Evolutionary conservation across 1,140 invertebrate species (phyloP), one percentile per base, ranked within the genome.

Genomic region (Semibalanus balanoides): DNA sequence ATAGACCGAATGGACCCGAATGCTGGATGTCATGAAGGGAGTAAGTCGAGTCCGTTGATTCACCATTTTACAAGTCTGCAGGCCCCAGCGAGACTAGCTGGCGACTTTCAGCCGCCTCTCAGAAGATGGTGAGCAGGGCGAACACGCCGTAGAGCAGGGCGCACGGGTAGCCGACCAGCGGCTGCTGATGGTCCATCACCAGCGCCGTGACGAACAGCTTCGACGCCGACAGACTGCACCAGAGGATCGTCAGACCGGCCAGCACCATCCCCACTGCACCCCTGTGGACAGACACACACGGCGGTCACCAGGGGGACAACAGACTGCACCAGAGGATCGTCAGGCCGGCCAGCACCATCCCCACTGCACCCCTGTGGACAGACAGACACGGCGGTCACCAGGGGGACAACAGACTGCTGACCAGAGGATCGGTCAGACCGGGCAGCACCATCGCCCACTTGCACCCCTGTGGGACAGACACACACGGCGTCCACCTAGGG

Each of bases 71-170:
- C n/a, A n/a, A n/a, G n/a, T n/a, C n/a, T n/a, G n/a, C n/a, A n/a
- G n/a, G n/a, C n/a, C n/a, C n/a, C n/a, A n/a, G n/a, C n/a, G n/a
- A n/a, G n/a, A n/a, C n/a, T n/a, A n/a, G n/a, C n/a, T n/a, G n/a
- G n/a, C n/a, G n/a, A n/a, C n/a, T n/a, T n/a, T n/a, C n/a, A n/a
- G n/a, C n/a, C n/a, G n/a, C n/a, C 35, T 5, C 35, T 90, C 88
- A 97, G 86, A 98, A 98, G 80, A 98, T 88, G 71, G 96, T 92
- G 78, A 98, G 87, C 51, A 98, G 87, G 40, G 95, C 94, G 87
- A 98, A 98, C 0, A 98, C 93, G 69, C 93, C 94, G 86, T 96
- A 98, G n/a, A 98, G 88, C 74, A 99, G 86, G 73, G 92, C 88
- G 86, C 96, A 98, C 9, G 96, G 96, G 85, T 98, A 99, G 28